A percentile compares a stretch with the other conserved stretches of the same genome.
Conservation (phyloP, 1,140 invertebrate species). For the Rhynchophorus ferrugineus region DNA sequence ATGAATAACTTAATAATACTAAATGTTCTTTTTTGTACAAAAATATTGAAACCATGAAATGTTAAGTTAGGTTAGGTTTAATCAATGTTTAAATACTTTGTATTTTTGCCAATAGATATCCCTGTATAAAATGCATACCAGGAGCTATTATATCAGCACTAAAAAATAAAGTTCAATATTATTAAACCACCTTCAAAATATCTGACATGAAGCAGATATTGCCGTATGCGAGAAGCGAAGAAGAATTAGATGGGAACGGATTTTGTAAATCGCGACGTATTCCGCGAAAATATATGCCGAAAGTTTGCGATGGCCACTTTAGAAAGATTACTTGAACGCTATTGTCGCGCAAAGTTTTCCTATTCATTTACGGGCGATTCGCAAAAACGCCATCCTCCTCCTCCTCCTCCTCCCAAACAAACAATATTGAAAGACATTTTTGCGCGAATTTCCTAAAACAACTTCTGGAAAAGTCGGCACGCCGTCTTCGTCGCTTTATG, state of each 20-base stretch:
- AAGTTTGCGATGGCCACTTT: neutral
- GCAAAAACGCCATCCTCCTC: neutral
- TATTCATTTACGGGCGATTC: neutral
- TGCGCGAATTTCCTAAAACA: constrained; percentile 9
- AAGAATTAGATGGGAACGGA: neutral
- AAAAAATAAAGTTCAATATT: too few species aligned
- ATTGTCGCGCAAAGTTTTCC: neutral
- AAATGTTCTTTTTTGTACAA: too few species aligned
- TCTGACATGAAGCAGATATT: too few species aligned
- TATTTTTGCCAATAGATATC: too few species aligned
- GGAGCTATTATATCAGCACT: too few species aligned
- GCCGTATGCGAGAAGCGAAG: too few species aligned
- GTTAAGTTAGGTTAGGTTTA: too few species aligned
- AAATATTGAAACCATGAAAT: too few species aligned
- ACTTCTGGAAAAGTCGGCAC: constrained; percentile 11
- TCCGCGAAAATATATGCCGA: neutral
- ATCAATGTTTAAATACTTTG: too few species aligned
- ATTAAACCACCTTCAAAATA: too few species aligned
- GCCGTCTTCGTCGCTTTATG: constrained; percentile 11
- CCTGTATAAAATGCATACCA: too few species aligned
- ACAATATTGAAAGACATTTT: constrained; percentile 11
- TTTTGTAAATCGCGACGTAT: neutral
- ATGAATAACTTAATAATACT: too few species aligned
- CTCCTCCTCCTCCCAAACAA: constrained; percentile 2
- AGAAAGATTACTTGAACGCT: neutral